phyloP scores from a whole-genome alignment of 2,888 invertebrate species.

The Apotomis capreana region DNA sequence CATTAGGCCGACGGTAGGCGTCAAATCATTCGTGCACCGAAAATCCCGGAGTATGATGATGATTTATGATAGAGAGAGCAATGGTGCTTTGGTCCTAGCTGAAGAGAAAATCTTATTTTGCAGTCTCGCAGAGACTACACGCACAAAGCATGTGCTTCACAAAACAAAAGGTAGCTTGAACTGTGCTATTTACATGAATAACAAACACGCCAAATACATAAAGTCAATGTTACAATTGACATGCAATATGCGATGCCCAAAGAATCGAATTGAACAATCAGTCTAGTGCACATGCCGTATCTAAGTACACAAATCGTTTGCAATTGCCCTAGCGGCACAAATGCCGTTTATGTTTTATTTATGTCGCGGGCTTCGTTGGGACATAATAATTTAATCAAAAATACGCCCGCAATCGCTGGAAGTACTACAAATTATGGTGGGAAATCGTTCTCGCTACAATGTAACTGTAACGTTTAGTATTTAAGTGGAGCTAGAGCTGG shows the following conservation, averaged over 20 bases:
- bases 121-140: not conserved
- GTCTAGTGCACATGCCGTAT: slow-evolving; percentile 44
- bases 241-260: slow-evolving; percentile 33
- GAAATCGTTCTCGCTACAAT: slow-evolving; percentile 51
- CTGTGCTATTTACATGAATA: slow-evolving; percentile 25
- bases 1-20: too few relatives aligned
- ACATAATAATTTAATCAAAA: slow-evolving; percentile 69
- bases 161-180: slow-evolving; percentile 17
- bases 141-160: not conserved
- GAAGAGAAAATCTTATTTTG: too few relatives aligned
- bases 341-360: slow-evolving; percentile 54
- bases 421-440: slow-evolving; percentile 51
- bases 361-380: slow-evolving; percentile 41
- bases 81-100: too few relatives aligned
- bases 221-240: slow-evolving; percentile 28
- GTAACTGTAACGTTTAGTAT: slow-evolving; percentile 42
- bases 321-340: slow-evolving; percentile 47
- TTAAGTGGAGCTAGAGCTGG: not conserved
- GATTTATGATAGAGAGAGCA: too few relatives aligned
- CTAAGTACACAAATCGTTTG: slow-evolving; percentile 49
- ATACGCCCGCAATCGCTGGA: slow-evolving; percentile 47
- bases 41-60: too few relatives aligned
- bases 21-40: too few relatives aligned
- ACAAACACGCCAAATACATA: slow-evolving; percentile 17
- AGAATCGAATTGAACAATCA: slow-evolving; percentile 42